A percentile compares a stretch with the other conserved stretches of the same genome.
phyloP scores from a whole-genome alignment of 1,140 invertebrate species.

The Drosophila repleta region DNA sequence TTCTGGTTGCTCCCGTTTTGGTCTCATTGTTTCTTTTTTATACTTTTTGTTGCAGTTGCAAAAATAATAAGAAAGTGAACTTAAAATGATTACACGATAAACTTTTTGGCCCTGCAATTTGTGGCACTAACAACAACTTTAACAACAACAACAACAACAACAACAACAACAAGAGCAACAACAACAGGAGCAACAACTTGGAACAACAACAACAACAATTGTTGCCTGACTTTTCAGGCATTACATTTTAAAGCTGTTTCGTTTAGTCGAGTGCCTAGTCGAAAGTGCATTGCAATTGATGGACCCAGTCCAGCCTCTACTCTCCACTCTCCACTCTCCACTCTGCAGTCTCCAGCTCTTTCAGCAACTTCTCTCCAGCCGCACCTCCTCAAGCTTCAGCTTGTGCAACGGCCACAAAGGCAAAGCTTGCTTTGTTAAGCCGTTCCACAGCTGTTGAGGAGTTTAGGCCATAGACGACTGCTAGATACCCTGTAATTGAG shows the following conservation, averaged over 20 bases:
- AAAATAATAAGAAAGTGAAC: slow-evolving; percentile 81
- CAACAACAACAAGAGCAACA: not conserved
- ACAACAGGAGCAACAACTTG: slow-evolving; percentile 3
- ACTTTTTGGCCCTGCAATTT: slow-evolving; percentile 76
- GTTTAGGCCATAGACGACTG: no score
- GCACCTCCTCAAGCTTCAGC: no score
- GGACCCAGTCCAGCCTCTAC: not conserved
- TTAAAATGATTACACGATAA: slow-evolving; percentile 81
- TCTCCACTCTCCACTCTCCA: not conserved
- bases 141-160: slow-evolving; percentile 8
- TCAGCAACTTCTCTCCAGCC: no score
- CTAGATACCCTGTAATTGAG: no score
- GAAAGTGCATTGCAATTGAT: slow-evolving; percentile 42
- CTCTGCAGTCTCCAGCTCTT: no score
- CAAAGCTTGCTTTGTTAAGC: no score
- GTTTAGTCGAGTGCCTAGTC: slow-evolving; percentile 31
- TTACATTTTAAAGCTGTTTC: slow-evolving; percentile 40
- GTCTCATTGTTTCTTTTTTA: slow-evolving; percentile 24
- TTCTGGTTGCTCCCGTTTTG: not conserved
- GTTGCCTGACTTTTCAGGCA: slow-evolving; percentile 22
- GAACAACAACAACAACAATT: slow-evolving; percentile 4
- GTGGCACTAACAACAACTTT: slow-evolving; percentile 34
- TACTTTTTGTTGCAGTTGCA: slow-evolving; percentile 48
- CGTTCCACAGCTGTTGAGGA: no score
- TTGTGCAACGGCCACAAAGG: no score